phyloP scores from a whole-genome alignment of 2,797 vertebrate species.

The Tokudaia muenninki region DNA sequence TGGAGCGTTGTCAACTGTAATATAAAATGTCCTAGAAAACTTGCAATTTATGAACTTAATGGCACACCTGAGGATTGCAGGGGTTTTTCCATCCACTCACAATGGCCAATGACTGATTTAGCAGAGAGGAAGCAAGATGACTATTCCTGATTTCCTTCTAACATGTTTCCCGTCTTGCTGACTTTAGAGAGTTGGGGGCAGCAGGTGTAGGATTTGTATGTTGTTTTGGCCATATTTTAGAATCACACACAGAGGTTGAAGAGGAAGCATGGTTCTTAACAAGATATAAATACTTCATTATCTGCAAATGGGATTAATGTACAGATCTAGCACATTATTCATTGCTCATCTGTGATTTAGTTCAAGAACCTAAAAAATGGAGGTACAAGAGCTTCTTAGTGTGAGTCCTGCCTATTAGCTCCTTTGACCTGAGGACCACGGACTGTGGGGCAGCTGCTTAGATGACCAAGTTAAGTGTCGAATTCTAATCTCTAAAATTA shows the following conservation, averaged over 20 bases:
- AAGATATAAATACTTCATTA: constrained; percentile 49
- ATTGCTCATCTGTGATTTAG: constrained; percentile 58
- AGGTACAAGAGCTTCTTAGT: not conserved
- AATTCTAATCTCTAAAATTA: not conserved
- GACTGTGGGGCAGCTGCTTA: not conserved
- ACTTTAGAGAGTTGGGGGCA: constrained; percentile 69
- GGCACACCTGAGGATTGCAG: constrained; percentile 73
- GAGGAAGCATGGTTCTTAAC: constrained; percentile 55
- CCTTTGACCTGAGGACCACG: not conserved
- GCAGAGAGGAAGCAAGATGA: constrained; percentile 72
- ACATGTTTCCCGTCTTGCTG: constrained; percentile 64
- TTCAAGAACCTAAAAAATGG: not conserved
- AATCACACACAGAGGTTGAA: constrained; percentile 23
- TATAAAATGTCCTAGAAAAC: constrained; percentile 80
- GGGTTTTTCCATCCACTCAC: constrained; percentile 72
- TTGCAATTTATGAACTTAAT: constrained; percentile 76
- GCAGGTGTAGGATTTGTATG: constrained; percentile 51
- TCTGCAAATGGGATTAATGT: constrained; percentile 63
- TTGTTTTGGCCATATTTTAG: constrained; percentile 62
- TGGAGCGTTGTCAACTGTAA: constrained; percentile 70
- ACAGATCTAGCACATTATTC: not conserved
- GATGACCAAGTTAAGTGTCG: not conserved
- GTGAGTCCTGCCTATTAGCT: not conserved
- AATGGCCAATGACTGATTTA: constrained; percentile 78
- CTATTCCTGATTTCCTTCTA: constrained; percentile 69